These are phyloP conservation scores for Dolichopus griseipennis DNA, from an alignment of 2,888 invertebrate genomes.

Conservation along the genomic window DNA sequence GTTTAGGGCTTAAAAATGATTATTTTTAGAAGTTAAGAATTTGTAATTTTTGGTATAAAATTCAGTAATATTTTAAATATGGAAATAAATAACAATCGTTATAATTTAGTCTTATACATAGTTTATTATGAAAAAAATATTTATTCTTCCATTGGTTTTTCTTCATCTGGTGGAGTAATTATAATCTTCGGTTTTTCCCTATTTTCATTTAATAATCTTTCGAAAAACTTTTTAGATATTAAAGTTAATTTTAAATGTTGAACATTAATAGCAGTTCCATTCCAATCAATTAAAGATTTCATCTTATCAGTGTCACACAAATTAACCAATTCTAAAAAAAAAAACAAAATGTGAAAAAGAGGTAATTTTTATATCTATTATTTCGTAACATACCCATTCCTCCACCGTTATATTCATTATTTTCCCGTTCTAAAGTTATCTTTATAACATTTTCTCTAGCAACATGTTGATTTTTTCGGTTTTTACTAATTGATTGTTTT, in stretches of 20 bases:
- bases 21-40: too few relatives aligned
- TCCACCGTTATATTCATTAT: conserved; percentile 63
- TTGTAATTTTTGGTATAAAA: too few relatives aligned
- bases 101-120: too few relatives aligned
- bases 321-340: conserved; percentile 33
- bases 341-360: not conserved
- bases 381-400: conserved; percentile 54
- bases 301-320: conserved; percentile 35
- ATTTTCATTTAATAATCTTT: not conserved
- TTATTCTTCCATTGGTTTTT: not conserved
- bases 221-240: conserved; percentile 28
- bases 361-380: too few relatives aligned
- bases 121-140: too few relatives aligned
- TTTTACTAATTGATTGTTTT: conserved; percentile 62
- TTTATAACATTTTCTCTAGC: conserved; percentile 70
- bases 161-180: conserved; percentile 9
- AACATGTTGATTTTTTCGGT: conserved; percentile 67
- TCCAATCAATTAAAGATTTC: conserved; percentile 38
- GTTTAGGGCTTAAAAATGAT: too few relatives aligned
- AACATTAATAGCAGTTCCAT: conserved; percentile 41
- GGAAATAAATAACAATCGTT: too few relatives aligned
- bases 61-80: too few relatives aligned
- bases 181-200: conserved; percentile 7
- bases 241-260: conserved; percentile 41
- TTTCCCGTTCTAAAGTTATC: conserved; percentile 65